Evolutionary conservation across 1,140 invertebrate genomes (phyloP), one percentile per base, ranked within the genome.

Genomic region (Brachionus paranguensis): DNA sequence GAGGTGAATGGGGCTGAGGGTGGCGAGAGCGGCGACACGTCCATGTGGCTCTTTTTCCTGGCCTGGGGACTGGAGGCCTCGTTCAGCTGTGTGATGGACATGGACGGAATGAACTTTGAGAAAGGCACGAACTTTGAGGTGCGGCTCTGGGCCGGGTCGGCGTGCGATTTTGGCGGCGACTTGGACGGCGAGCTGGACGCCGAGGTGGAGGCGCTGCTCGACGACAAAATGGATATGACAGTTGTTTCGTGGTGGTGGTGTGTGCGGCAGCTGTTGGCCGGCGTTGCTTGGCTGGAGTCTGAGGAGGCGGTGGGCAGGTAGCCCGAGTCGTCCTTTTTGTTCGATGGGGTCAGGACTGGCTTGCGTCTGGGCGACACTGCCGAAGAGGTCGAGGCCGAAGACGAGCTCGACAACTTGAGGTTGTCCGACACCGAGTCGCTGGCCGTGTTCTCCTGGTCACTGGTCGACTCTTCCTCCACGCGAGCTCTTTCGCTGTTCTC

Each of bases 311-410:
- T 76, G 11, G 27, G 72, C 27, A 76, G 47, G 14, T 76, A 76
- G 24, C 72, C 72, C 0, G 72, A 76, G 20, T 76, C 72, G 43
- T 76, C 72, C 53, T 76, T 76, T 76, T 76, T 76, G 27, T 76
- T 76, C 10, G 72, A 76, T 29, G 72, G 72, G 14, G 72, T 50
- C n/a, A 76, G 45, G 5, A 76, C 45, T 50, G 45, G 29, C 14
- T 76, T 76, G 17, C 14, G n/a, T 45, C n/a, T 41, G 20, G 70
- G 37, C 17, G 70, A 72, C 14, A 37, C 41, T 4, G 20, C 43
- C 8, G 72, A 76, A 37, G 45, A 76, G 11, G 43, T 24, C 2
- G 72, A 76, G 4, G 20, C 43, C 17, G 72, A 47, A 3, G 72
- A 76, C 20, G 45, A 76, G 6, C 45, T 76, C 10, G 24, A 76